Evolutionary conservation across 2,888 invertebrate species (phyloP).

Genomic region (Parochlus steinenii): DNA sequence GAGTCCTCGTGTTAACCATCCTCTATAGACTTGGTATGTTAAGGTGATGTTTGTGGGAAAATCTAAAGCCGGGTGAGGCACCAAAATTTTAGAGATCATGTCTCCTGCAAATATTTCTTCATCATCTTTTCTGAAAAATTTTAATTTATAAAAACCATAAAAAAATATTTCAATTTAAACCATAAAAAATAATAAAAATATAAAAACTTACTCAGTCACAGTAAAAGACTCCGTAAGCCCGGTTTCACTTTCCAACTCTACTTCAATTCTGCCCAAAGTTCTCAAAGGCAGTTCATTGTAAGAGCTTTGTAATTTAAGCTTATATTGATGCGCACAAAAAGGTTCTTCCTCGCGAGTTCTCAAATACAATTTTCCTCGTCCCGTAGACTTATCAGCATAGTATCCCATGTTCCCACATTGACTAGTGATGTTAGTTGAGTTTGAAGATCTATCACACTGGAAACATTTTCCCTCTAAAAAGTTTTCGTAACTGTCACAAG

Average conservation of each 20-base stretch:
- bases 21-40: conserved; percentile 74
- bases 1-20: conserved; percentile 77
- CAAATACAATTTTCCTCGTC: conserved; percentile 72
- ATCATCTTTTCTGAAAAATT: conserved; percentile 53
- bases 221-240: conserved; percentile 77
- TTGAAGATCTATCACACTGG: conserved; percentile 37
- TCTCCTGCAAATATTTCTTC: conserved; percentile 54
- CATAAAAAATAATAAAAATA: conserved; percentile 1
- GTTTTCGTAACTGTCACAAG: conserved; percentile 70
- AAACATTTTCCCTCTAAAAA: conserved; percentile 66
- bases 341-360: conserved; percentile 83
- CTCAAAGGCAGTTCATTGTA: conserved; percentile 39
- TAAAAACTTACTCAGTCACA: conserved; percentile 53
- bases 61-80: conserved; percentile 73
- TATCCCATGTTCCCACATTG: conserved; percentile 87
- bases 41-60: conserved; percentile 56
- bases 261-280: conserved; percentile 53
- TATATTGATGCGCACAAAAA: conserved; percentile 85
- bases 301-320: conserved; percentile 63
- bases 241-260: conserved; percentile 63
- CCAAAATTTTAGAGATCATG: conserved; percentile 63
- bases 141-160: neutral
- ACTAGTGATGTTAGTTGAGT: conserved; percentile 21
- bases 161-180: neutral
- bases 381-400: conserved; percentile 70